Evolutionary conservation across 2,888 invertebrate genomes (phyloP).

Genomic region (Drosophila phalerata): DNA sequence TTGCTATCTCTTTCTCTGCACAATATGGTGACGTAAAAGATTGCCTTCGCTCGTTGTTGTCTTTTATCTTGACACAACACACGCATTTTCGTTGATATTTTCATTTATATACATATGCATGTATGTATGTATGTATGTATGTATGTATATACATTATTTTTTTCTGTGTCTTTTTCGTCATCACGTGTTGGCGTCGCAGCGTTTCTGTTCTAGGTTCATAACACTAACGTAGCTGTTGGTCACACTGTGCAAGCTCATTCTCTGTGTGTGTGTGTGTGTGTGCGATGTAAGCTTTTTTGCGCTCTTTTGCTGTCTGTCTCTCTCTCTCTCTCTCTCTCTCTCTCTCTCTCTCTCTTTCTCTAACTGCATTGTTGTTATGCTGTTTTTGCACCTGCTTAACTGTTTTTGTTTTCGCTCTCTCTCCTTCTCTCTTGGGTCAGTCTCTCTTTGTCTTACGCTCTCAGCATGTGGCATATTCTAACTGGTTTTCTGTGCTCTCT

Average conservation of each 20-base stretch:
- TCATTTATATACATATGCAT: slow-evolving; percentile 2
- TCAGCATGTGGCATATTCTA: slow-evolving; percentile 50
- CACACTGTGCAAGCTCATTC: slow-evolving; percentile 55
- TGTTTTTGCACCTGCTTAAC: slow-evolving; percentile 78
- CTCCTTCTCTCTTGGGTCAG: slow-evolving; percentile 11
- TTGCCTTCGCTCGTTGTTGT: slow-evolving; percentile 63
- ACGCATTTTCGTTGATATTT: slow-evolving; percentile 41
- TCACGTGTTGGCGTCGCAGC: slow-evolving; percentile 63
- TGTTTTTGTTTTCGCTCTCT: slow-evolving; percentile 61
- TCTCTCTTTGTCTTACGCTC: slow-evolving; percentile 8
- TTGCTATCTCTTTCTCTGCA: slow-evolving; percentile 9
- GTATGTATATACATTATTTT: slow-evolving; percentile 9
- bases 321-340: slow-evolving; percentile 18
- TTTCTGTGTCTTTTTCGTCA: slow-evolving; percentile 29
- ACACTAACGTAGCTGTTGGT: slow-evolving; percentile 29
- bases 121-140: too few relatives aligned
- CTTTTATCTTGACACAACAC: slow-evolving; percentile 60
- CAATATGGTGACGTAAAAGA: slow-evolving; percentile 67
- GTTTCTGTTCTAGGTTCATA: slow-evolving; percentile 26
- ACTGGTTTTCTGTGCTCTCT: slow-evolving; percentile 59
- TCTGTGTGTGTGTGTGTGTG: slow-evolving; percentile 19
- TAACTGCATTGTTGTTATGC: slow-evolving; percentile 45
- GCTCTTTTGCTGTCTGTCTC: slow-evolving; percentile 22
- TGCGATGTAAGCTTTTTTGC: slow-evolving; percentile 45
- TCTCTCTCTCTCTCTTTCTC: slow-evolving; percentile 12